These are phyloP conservation scores for Myzus persicae DNA, from an alignment of 1,140 invertebrate genomes.

Conservation along the genomic window DNA sequence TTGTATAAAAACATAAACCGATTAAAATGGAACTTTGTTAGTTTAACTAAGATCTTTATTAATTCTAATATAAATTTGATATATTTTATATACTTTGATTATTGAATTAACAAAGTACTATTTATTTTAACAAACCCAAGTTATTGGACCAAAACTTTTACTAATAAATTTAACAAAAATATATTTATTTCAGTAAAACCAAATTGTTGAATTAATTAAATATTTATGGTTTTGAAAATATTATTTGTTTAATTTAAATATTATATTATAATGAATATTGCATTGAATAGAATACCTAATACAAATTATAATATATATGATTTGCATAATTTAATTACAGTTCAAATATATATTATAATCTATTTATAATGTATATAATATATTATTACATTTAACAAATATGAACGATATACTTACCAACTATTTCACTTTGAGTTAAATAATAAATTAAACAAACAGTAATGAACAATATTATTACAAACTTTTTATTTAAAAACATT, in stretches of 20 bases:
- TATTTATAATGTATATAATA: not conserved
- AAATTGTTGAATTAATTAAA: conserved; percentile 21
- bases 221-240: not conserved
- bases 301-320: not conserved
- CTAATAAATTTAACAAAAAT: conserved; percentile 13
- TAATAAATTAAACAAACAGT: not conserved
- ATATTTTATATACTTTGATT: not conserved
- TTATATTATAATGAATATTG: too few relatives aligned
- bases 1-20: not conserved
- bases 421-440: not conserved
- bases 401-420: not conserved
- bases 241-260: not conserved
- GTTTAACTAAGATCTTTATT: not conserved
- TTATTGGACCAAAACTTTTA: not conserved
- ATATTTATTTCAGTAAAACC: conserved; percentile 18
- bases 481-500: not conserved
- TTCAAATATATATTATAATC: not conserved
- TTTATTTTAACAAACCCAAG: too few relatives aligned
- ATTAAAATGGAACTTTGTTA: conserved; percentile 8
- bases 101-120: not conserved
- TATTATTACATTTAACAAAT: too few relatives aligned
- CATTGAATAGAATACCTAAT: too few relatives aligned
- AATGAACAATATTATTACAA: not conserved
- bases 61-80: not conserved
- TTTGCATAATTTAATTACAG: conserved; percentile 7